These are phyloP conservation scores for Elanus axillaris DNA, from an alignment of 2,113 vertebrate species.

Conservation along the genomic window DNA sequence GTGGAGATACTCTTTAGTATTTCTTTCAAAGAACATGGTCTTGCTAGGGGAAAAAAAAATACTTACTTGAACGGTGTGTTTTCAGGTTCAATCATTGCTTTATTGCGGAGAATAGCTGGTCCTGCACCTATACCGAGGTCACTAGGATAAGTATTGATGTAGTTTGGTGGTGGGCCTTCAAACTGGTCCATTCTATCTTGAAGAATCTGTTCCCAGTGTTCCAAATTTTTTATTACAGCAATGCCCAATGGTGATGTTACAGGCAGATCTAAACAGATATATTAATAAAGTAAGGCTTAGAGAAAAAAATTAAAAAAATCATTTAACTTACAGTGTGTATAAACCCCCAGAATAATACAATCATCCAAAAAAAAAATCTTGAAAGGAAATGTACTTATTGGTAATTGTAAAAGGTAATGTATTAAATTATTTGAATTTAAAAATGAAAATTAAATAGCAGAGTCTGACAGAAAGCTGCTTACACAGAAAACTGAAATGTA, in stretches of 20 bases:
- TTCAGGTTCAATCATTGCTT: conserved; percentile 97
- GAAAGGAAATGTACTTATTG: neutral
- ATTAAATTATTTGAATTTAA: neutral
- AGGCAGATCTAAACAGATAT: conserved; percentile 83
- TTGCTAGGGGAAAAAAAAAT: neutral
- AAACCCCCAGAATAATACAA: neutral
- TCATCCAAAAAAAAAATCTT: neutral
- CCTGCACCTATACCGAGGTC: conserved; percentile 83
- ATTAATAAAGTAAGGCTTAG: neutral
- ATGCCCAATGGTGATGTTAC: conserved; percentile 90
- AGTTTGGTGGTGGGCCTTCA: conserved; percentile 93
- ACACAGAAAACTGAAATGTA: neutral
- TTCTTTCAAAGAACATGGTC: neutral
- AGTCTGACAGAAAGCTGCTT: neutral
- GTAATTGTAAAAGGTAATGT: neutral
- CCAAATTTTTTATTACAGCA: conserved; percentile 90
- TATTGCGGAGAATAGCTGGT: conserved; percentile 89
- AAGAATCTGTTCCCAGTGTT: conserved; percentile 94
- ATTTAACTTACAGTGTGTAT: neutral
- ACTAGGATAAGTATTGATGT: conserved; percentile 89
- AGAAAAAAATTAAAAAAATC: neutral
- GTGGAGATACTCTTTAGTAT: neutral
- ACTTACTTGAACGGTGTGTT: conserved; percentile 97
- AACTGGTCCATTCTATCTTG: conserved; percentile 92
- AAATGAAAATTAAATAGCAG: neutral